Conservation (phyloP, 2,113 vertebrate genomes). For the Lasiurus cinereus region DNA sequence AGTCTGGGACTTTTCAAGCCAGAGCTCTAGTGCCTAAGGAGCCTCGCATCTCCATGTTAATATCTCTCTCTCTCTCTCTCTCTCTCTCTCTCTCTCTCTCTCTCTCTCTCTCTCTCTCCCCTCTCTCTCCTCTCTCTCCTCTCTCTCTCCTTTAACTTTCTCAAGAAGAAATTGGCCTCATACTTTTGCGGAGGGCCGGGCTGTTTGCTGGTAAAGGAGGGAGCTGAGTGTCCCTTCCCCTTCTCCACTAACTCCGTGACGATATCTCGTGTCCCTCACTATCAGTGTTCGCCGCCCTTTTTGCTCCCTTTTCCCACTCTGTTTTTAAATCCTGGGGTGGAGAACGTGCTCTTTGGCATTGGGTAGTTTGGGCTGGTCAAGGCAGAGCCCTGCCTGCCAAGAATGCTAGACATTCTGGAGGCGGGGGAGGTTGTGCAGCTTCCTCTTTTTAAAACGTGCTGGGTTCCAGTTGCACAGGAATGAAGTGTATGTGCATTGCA, state of each 20-base stretch:
- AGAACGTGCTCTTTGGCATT: slow-evolving; percentile 57
- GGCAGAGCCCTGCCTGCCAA: slow-evolving; percentile 62
- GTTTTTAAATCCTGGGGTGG: slow-evolving; percentile 64
- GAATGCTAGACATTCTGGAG: slow-evolving; percentile 80
- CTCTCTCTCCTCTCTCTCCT: too few relatives aligned
- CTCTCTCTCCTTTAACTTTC: background rate
- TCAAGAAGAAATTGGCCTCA: background rate
- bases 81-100: too few relatives aligned
- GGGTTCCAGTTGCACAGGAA: slow-evolving; percentile 39
- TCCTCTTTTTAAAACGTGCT: slow-evolving; percentile 64
- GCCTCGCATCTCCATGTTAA: background rate
- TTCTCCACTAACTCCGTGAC: background rate
- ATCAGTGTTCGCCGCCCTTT: background rate
- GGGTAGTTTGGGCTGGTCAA: slow-evolving; percentile 63
- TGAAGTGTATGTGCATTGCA: slow-evolving; percentile 63
- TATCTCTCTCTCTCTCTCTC: background rate
- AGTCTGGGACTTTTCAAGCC: background rate
- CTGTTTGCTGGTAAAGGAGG: background rate
- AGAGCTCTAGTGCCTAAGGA: background rate
- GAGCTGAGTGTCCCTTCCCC: background rate
- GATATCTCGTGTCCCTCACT: background rate
- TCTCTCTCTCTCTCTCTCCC: too few relatives aligned
- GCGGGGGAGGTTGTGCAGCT: slow-evolving; percentile 75
- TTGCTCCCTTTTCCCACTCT: slow-evolving; percentile 17
- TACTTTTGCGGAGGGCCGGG: background rate